Percentiles rank a stretch among this genome's conserved stretches.
Conservation (phyloP, 2,888 invertebrate species). For the Leptogaster cylindrica region DNA sequence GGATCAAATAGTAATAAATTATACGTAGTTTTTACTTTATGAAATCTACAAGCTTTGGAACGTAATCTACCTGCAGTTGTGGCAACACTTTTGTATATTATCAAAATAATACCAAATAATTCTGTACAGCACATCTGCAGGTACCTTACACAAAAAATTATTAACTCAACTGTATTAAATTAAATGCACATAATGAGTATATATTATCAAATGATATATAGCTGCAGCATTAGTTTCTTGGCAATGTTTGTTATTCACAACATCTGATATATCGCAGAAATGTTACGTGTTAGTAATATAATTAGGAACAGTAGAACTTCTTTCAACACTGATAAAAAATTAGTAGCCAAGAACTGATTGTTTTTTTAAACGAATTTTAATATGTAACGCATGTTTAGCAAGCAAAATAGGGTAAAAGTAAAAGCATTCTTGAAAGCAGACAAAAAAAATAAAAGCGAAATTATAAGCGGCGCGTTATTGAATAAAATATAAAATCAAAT, state of each 20-base stretch:
- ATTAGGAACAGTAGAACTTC: slow-evolving; percentile 1
- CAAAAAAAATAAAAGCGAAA: slow-evolving; percentile 32
- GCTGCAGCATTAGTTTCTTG: slow-evolving; percentile 25
- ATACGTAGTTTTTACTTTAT: slow-evolving; percentile 41
- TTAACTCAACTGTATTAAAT: neutral
- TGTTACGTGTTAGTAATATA: slow-evolving; percentile 29
- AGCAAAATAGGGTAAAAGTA: slow-evolving; percentile 23
- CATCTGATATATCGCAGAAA: slow-evolving; percentile 13
- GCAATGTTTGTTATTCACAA: neutral
- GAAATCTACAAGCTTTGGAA: slow-evolving; percentile 48
- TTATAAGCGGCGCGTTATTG: slow-evolving; percentile 22
- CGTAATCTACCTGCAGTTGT: slow-evolving; percentile 3
- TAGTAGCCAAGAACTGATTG: slow-evolving; percentile 22
- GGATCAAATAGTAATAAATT: slow-evolving; percentile 28
- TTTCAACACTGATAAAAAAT: neutral
- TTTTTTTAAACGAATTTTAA: slow-evolving; percentile 10
- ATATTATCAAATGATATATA: neutral
- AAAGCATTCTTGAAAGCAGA: slow-evolving; percentile 34
- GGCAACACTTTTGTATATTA: neutral
- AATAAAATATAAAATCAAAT: slow-evolving; percentile 17
- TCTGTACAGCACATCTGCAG: too few relatives aligned
- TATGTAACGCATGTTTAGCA: slow-evolving; percentile 24
- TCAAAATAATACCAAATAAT: too few relatives aligned
- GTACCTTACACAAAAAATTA: too few relatives aligned
- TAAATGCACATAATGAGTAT: slow-evolving; percentile 2